These are phyloP conservation scores for Opisthocomus hoazin DNA, from an alignment of 2,113 vertebrate species.

Conservation along the genomic window DNA sequence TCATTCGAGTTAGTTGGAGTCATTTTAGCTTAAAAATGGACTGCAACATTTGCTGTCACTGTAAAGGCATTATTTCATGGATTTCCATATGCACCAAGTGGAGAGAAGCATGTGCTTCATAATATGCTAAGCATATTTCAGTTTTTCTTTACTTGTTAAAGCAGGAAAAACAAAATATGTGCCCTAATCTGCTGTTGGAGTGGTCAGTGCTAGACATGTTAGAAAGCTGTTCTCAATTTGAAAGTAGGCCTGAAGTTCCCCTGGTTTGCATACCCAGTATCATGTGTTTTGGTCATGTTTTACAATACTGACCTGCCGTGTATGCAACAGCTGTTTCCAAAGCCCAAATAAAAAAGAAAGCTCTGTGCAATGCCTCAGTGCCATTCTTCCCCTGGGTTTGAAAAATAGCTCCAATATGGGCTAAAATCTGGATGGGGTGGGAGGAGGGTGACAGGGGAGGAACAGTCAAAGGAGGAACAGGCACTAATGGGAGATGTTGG, in stretches of 20 bases:
- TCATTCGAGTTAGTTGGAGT: background rate
- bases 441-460: background rate
- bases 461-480: background rate
- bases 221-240: background rate
- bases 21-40: background rate
- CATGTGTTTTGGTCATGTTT: background rate
- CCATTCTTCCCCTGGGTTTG: background rate
- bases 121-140: background rate
- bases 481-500: too few relatives aligned
- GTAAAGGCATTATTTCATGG: background rate
- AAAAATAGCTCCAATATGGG: background rate
- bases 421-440: background rate
- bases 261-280: background rate
- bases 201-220: background rate
- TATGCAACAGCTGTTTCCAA: background rate
- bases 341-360: background rate
- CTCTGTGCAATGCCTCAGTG: rapidly evolving
- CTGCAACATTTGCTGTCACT: background rate
- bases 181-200: background rate
- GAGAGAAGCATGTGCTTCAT: background rate
- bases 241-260: background rate
- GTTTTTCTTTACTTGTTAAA: background rate
- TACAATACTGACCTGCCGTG: background rate
- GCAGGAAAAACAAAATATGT: background rate
- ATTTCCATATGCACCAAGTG: background rate